Conservation (phyloP, 2,797 vertebrate genomes). For the Anabacerthia variegaticeps region DNA sequence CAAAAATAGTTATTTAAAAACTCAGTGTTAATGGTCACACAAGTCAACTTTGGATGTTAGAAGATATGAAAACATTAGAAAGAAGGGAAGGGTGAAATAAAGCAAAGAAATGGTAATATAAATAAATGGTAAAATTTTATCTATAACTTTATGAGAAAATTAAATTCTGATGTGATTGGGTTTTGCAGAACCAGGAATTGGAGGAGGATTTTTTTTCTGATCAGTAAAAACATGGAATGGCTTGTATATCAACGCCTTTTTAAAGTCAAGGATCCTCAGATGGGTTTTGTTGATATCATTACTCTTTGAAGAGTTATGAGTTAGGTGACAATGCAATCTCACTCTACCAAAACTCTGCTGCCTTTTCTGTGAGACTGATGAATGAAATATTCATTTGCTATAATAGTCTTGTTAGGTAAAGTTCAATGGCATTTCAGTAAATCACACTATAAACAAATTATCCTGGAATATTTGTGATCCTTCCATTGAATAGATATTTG, state of each 20-base stretch:
- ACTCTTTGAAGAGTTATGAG: conserved; percentile 24
- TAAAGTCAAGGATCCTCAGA: not conserved
- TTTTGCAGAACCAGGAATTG: conserved; percentile 5
- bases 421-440: conserved; percentile 33
- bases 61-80: not conserved
- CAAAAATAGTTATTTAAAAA: not conserved
- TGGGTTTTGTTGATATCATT: not conserved
- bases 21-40: not conserved
- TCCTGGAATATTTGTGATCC: conserved; percentile 15
- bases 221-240: conserved; percentile 33
- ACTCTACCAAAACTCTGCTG: not conserved
- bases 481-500: conserved; percentile 1
- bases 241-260: conserved; percentile 27
- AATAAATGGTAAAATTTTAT: not conserved
- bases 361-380: not conserved
- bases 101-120: not conserved
- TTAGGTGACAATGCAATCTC: not conserved
- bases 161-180: not conserved
- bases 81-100: not conserved
- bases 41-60: not conserved
- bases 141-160: not conserved
- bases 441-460: conserved; percentile 25
- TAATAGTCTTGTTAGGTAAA: conserved; percentile 28
- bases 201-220: not conserved
- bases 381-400: conserved; percentile 1